Percentiles rank a stretch among this genome's conserved stretches.
phyloP scores from a whole-genome alignment of 1,140 invertebrate genomes.

The Ceratina calcarata region DNA sequence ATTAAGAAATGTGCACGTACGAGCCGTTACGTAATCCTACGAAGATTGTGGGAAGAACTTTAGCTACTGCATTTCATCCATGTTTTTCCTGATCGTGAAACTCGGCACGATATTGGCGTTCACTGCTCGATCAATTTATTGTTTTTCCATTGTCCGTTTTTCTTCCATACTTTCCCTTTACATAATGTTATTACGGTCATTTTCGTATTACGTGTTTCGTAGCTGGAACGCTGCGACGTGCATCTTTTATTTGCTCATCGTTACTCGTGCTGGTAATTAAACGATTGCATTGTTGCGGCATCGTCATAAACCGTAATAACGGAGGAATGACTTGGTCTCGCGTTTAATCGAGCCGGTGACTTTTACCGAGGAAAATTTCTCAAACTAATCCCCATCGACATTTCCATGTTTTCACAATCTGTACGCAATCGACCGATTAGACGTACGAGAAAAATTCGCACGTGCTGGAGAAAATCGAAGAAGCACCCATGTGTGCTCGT shows the following conservation, averaged over 20 bases:
- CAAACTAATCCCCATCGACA: not conserved
- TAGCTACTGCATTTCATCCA: not conserved
- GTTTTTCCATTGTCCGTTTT: not conserved
- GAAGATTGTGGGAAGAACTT: slow-evolving; percentile 6
- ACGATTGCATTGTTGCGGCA: not conserved
- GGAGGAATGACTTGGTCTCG: too few relatives aligned
- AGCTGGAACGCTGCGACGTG: not conserved
- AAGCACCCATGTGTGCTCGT: not conserved
- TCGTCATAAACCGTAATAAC: not conserved
- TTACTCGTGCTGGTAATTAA: not conserved
- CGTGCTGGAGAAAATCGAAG: not conserved
- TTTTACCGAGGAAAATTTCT: too few relatives aligned
- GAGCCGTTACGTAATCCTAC: slow-evolving; percentile 4
- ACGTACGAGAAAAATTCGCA: not conserved
- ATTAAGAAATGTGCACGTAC: slow-evolving; percentile 26
- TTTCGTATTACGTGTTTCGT: not conserved
- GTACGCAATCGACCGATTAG: not conserved
- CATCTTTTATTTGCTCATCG: not conserved
- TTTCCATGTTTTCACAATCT: not conserved
- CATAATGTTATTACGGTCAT: not conserved
- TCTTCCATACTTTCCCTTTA: not conserved
- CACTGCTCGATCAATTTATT: not conserved
- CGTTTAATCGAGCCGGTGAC: too few relatives aligned
- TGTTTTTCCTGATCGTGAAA: not conserved
- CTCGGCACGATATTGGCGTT: too few relatives aligned